Base-by-base conservation (phyloP, 2,888 invertebrate species). In the Keiferia lycopersicella region DNA sequence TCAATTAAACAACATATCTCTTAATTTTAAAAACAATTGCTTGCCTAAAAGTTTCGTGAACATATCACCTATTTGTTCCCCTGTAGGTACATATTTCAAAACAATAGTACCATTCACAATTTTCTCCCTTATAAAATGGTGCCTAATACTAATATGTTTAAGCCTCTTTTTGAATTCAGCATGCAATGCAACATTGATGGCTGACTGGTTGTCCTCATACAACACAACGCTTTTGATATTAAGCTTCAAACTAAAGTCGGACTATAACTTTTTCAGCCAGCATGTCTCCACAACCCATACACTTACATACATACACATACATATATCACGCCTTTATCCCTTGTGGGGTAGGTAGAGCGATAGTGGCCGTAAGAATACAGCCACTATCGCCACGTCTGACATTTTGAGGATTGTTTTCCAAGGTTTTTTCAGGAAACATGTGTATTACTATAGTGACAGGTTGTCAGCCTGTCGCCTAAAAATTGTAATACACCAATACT, bases 91-190 rank as follows among this genome's bases (percentile, higher is more conserved):
- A 48, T 16, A 48, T 48, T 48, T 16, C 2, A 48, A 16, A n/a
- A 48, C n/a, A 6, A 14, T 53, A 10, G 16, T 53, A 18, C 16
- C 8, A 20, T 22, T 18, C 3, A 53, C 18, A 11, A 53, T 26
- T 26, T 26, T 8, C 22, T 53, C 53, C 12, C 14, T 53, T 2
- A 53, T 14, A 22, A 22, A 34, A 48, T 30, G 11, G 18, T 26
- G 57, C n/a, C 39, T 51, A 14, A 66, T 62, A 53, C 64, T 64
- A 38, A 66, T 48, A 50, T 66, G 66, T 30, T 64, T 66, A n/a
- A 66, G 22, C n/a, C 50, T 58, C 11, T 62, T 53, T 62, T 53
- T 16, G 59, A 18, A 60, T 11, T 56, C 38, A 38, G 41, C 26
- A n/a, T n/a, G 26, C 26, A 26, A 30, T 45, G 45, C 60, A 45